Evolutionary conservation across 2,797 vertebrate genomes (phyloP), one percentile per base, ranked within the genome.

Genomic region (Ataeniobius toweri): DNA sequence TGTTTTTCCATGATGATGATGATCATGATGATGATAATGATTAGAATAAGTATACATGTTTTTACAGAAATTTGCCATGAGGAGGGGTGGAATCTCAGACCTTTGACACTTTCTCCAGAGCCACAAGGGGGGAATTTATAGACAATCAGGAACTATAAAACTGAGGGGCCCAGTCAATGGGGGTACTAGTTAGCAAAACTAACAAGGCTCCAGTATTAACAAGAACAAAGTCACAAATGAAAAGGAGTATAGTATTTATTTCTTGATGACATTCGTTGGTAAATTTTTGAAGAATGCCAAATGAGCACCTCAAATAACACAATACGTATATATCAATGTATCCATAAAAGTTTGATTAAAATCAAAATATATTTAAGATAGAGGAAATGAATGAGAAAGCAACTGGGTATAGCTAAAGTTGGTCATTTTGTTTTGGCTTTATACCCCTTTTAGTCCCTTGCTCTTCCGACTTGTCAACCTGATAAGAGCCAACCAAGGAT

Each of bases 91-190:
- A 65, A 76, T 74, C 83, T 82, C 88, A 87, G 73, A 88, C 86
- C 84, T 83, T 70, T 89, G 86, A 87, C 80, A 81, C 88, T 85
- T 80, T 77, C 76, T 80, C 85, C 81, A 83, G 65, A 88, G 83
- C 92, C 87, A 85, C 28, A 36, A 44, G 41, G 26, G 77, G 87
- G 88, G 95, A 44, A 96, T 95, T 96, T 95, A 96, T 96, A 96
- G 95, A 87, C 0, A 46, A 85, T 79, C 85, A 87, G 89, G 83
- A 89, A 86, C 70, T 59, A 50, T 74, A 74, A 90, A 89, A 70
- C 80, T 84, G 91, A 94, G 92, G 91, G 92, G 93, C 91, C 46
- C 85, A 77, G 72, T 63, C 83, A 85, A 89, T 76, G 92, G 93
- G 93, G 92, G 92, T 89, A 92, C 83, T 80, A 86, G 53, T 87